phyloP scores from a whole-genome alignment of 1,140 invertebrate species.

The Drosophila sulfurigaster region DNA sequence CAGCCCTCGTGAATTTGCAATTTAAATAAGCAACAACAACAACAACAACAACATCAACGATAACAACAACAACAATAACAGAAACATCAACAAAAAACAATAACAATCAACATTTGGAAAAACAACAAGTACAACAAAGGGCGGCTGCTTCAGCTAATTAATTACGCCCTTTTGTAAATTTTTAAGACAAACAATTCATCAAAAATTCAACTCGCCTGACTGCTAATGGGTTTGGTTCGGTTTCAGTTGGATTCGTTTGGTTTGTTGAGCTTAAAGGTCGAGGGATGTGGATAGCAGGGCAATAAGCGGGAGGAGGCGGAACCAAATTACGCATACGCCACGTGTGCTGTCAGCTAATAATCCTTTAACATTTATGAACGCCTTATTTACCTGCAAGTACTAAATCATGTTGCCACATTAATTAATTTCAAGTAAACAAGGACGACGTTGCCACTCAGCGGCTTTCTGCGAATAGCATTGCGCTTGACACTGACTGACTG shows the following conservation, averaged over 20 bases:
- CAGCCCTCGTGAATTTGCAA: constrained; percentile 50
- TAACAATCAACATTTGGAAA: constrained; percentile 17
- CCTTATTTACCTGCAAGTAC: constrained; percentile 83
- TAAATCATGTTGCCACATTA: constrained; percentile 82
- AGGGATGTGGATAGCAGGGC: background rate
- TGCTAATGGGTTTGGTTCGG: constrained; percentile 46
- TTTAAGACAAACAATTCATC: constrained; percentile 82
- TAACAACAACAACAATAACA: constrained; percentile 34
- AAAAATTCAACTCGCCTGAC: constrained; percentile 66
- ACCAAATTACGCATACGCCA: constrained; percentile 77
- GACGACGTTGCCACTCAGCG: constrained; percentile 41
- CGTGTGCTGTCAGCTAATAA: constrained; percentile 81
- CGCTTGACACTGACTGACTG: constrained; percentile 58
- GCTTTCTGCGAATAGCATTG: constrained; percentile 25
- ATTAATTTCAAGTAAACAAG: constrained; percentile 80
- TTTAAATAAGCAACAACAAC: constrained; percentile 53
- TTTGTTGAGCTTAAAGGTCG: background rate
- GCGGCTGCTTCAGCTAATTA: constrained; percentile 69
- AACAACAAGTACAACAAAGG: constrained; percentile 7
- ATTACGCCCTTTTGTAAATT: constrained; percentile 77
- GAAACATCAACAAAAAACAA: constrained; percentile 18
- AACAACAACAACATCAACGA: constrained; percentile 21
- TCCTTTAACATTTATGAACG: constrained; percentile 83
- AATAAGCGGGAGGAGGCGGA: background rate
- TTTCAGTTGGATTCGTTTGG: constrained; percentile 17